Base-by-base conservation (phyloP, 2,888 invertebrate genomes). In the Apamea epomidion region DNA sequence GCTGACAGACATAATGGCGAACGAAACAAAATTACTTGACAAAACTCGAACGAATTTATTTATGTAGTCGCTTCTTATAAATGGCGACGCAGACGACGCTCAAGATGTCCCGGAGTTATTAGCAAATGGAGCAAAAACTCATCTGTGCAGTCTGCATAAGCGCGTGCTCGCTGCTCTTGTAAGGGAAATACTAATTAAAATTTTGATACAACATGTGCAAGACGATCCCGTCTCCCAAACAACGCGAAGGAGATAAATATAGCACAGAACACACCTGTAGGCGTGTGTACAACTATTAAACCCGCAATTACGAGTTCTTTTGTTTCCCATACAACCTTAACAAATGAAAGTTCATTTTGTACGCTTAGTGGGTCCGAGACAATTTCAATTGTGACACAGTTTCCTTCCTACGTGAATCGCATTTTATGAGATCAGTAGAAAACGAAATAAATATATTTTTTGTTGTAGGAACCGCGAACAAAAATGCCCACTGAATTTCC, bases 21-120 rank as follows among this genome's bases (percentile, higher is more conserved):
- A 87, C 75, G 78, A 73, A 78, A 81, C 82, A 76, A 90, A 89
- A 90, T 86, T 87, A 83, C 82, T 82, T 81, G 76, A 88, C 83
- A 90, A 91, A 90, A 90, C 84, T 85, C 81, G 81, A 88, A 88
- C 83, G 81, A 87, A 88, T 89, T 89, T 85, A 88, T 90, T 86
- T 89, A 91, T 91, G 76, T 77, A 85, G 58, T 91, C 88, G 87
- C 83, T 88, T 87, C 85, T 92, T 91, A 90, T 88, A 89, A 90
- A 90, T 86, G 84, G 87, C 88, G 85, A 83, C 16, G 83, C 82
- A 79, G 83, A 84, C 77, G 65, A 70, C 29, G 72, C 82, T 86
- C 89, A 91, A 90, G 88, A 92, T 90, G 89, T 88, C 82, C 90
- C 74, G 84, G 75, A 83, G 90, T 88, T 92, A 89, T 91, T 90